Evolutionary conservation across 2,797 vertebrate genomes (phyloP).

Genomic region (Lithobates pipiens): DNA sequence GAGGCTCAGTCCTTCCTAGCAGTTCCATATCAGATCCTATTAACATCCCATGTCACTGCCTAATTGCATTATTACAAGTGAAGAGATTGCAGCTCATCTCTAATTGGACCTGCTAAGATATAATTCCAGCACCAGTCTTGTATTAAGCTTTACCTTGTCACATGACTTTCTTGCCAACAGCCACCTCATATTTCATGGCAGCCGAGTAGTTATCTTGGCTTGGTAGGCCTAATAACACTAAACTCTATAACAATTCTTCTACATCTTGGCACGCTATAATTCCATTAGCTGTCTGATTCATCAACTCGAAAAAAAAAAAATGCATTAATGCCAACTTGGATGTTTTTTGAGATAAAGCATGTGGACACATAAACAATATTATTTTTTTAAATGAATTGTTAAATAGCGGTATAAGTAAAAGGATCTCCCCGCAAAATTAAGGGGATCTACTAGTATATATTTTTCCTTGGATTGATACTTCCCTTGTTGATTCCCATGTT

Average conservation of each 20-base stretch:
- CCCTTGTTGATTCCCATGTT: too few relatives aligned
- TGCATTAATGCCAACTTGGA: too few relatives aligned
- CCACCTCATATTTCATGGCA: slow-evolving; percentile 57
- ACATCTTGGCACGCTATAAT: background rate
- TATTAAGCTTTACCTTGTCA: slow-evolving; percentile 20
- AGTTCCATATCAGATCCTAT: slow-evolving; percentile 57
- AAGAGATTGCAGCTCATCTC: slow-evolving; percentile 49
- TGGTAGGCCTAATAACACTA: background rate
- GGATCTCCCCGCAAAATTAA: too few relatives aligned
- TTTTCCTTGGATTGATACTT: too few relatives aligned
- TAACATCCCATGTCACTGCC: slow-evolving; percentile 49
- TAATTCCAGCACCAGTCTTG: slow-evolving; percentile 58
- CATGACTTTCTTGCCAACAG: slow-evolving; percentile 48
- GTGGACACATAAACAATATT: background rate
- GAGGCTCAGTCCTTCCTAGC: slow-evolving; percentile 43
- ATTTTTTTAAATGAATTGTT: background rate
- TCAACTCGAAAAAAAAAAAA: background rate
- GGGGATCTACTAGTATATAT: too few relatives aligned
- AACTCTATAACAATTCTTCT: background rate
- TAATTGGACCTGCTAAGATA: slow-evolving; percentile 61
- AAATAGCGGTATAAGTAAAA: background rate
- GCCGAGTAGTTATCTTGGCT: slow-evolving; percentile 4
- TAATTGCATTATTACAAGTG: slow-evolving; percentile 56
- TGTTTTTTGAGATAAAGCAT: too few relatives aligned
- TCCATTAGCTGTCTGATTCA: background rate